Evolutionary conservation across 1,140 invertebrate genomes (phyloP), one percentile per base, ranked within the genome.

Genomic region (Drosophila malerkotliana): DNA sequence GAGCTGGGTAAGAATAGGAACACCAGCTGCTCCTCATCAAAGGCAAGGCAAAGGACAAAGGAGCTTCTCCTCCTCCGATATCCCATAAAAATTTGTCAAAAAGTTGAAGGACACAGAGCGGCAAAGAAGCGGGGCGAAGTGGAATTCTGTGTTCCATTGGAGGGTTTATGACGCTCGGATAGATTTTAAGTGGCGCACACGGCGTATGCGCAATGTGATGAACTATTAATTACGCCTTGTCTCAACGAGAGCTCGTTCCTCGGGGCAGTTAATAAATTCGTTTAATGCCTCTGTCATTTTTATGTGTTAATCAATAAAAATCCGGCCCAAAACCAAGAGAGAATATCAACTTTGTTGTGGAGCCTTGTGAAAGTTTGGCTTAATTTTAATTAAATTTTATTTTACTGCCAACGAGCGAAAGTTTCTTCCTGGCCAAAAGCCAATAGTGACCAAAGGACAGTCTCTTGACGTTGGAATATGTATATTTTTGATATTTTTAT

Each of bases 221-320:
- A 81, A 77, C 68, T 72, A 87, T 85, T 88, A 85, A 85, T 85
- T 78, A 82, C 69, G 78, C 57, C 71, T 66, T 83, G 74, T 84
- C 83, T 68, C 32, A 55, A 18, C 30, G 44, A 47, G 10, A 12
- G 39, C 15, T 1, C 10, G 55, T 69, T 49, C 14, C 37, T 28
- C 32, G 15, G 15, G 49, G 24, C 37, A 75, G 67, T 68, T 72
- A 64, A 72, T 80, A 71, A 78, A 82, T 82, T 82, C 64, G 64
- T 82, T 78, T 68, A 60, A 39, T 69, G 44, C 60, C 66, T 49
- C 55, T 82, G 45, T 73, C 58, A 61, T 56, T 85, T 85, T 85
- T 78, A 78, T 87, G 77, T 53, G 75, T 74, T 84, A 74, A 87
- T 85, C 82, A 87, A 85, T 85, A 73, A 64, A 75, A 85, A 73